Evolutionary conservation across 2,888 invertebrate genomes (phyloP).

Genomic region (Ornithoptera alexandrae): DNA sequence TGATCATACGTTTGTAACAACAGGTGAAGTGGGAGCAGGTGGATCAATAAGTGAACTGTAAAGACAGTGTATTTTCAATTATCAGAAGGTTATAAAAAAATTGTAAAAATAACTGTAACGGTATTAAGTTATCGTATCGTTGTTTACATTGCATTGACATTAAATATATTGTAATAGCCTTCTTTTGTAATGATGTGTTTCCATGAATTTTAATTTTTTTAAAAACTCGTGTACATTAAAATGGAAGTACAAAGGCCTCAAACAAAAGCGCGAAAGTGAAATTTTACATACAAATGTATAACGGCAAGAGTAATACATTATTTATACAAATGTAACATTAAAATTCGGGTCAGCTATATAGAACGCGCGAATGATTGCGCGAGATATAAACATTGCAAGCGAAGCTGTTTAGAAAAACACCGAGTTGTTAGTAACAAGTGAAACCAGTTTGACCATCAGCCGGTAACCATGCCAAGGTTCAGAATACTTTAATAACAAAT

Average conservation of each 20-base stretch:
- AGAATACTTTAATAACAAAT: constrained; percentile 40
- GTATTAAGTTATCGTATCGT: no score
- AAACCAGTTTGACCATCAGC: constrained; percentile 33
- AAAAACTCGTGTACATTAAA: background rate
- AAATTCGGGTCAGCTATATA: constrained; percentile 29
- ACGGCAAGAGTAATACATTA: constrained; percentile 1
- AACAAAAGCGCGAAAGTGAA: constrained; percentile 8
- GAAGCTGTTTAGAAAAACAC: constrained; percentile 22
- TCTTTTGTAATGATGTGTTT: no score
- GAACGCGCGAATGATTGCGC: constrained; percentile 24
- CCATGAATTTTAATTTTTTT: background rate
- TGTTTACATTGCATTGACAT: no score
- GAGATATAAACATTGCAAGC: constrained; percentile 25
- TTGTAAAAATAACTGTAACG: no score
- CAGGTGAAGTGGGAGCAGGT: constrained; percentile 18
- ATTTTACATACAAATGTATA: constrained; percentile 20
- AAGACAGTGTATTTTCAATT: constrained; percentile 9
- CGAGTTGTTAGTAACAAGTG: constrained; percentile 31
- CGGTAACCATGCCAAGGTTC: constrained; percentile 44
- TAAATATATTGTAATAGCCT: no score
- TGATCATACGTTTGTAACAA: constrained; percentile 3
- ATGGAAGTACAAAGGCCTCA: background rate
- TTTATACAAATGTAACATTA: constrained; percentile 22
- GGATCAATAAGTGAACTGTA: background rate
- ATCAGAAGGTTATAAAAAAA: background rate